phyloP scores from a whole-genome alignment of 1,140 invertebrate genomes.

The Frieseomelitta varia region DNA sequence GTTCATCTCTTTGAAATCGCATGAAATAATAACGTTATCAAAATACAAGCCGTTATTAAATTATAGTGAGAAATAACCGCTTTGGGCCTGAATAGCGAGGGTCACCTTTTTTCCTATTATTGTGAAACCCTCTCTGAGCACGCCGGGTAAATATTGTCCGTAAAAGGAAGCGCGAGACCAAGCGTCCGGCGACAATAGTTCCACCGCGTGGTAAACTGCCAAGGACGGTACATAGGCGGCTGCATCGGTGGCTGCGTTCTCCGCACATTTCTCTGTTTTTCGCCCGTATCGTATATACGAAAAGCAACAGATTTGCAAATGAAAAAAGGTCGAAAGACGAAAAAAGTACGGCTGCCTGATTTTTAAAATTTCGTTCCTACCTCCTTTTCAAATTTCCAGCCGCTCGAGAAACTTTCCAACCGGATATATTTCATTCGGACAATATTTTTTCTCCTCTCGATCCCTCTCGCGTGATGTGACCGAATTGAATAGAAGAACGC shows the following conservation, averaged over 20 bases:
- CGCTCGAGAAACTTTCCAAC: background rate
- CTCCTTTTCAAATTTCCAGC: background rate
- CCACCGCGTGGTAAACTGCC: constrained; percentile 61
- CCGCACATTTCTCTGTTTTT: constrained; percentile 45
- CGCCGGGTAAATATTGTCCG: constrained; percentile 61
- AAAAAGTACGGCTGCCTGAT: no score
- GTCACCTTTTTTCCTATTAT: constrained; percentile 74
- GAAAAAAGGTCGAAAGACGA: background rate
- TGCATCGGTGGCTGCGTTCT: constrained; percentile 62
- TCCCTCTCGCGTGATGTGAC: background rate
- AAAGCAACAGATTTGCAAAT: constrained; percentile 33
- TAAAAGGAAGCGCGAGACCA: constrained; percentile 31
- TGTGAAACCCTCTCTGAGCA: constrained; percentile 71
- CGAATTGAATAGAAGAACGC: constrained; percentile 1
- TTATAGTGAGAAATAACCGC: constrained; percentile 72
- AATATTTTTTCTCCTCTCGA: background rate
- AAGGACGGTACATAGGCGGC: constrained; percentile 72
- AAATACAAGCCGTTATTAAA: constrained; percentile 72
- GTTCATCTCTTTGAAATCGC: constrained; percentile 36
- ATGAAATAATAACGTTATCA: constrained; percentile 70
- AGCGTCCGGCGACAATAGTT: constrained; percentile 64
- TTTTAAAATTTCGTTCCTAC: background rate
- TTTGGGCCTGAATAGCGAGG: constrained; percentile 71
- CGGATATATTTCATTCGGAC: background rate
- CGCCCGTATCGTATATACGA: background rate